phyloP scores from a whole-genome alignment of 2,888 invertebrate species.

The Ischnura elegans region DNA sequence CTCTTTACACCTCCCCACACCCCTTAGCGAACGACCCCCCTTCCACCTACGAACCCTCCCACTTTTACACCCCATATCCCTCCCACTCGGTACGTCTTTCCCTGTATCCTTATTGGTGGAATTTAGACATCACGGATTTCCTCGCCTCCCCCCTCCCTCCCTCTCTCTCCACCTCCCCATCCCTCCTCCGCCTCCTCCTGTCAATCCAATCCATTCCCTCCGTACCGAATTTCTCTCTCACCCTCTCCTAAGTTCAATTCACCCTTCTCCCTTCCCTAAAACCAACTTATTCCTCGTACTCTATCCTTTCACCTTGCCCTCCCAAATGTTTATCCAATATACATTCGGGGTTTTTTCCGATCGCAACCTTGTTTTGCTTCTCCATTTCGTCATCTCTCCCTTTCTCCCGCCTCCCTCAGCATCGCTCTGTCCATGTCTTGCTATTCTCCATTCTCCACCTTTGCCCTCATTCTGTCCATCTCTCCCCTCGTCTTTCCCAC shows the following conservation, averaged over 20 bases:
- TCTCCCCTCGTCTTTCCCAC: not conserved
- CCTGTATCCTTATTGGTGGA: slow-evolving; percentile 66
- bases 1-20: not conserved
- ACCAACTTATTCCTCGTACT: not conserved
- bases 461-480: not conserved
- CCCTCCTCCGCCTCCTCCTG: not conserved
- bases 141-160: not conserved
- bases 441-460: not conserved
- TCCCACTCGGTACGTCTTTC: slow-evolving; percentile 64
- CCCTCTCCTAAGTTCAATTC: not conserved
- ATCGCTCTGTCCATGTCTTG: too few relatives aligned
- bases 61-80: slow-evolving; percentile 64
- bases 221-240: not conserved
- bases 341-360: not conserved
- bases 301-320: not conserved
- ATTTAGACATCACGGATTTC: slow-evolving; percentile 67
- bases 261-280: slow-evolving; percentile 11
- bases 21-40: not conserved
- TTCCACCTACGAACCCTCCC: not conserved
- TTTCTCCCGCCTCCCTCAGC: not conserved
- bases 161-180: not conserved
- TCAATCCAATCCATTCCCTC: not conserved
- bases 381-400: not conserved
- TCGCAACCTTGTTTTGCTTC: slow-evolving; percentile 17
- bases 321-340: not conserved